Conservation (phyloP, 2,888 invertebrate genomes). For the Tridacna crocea region DNA sequence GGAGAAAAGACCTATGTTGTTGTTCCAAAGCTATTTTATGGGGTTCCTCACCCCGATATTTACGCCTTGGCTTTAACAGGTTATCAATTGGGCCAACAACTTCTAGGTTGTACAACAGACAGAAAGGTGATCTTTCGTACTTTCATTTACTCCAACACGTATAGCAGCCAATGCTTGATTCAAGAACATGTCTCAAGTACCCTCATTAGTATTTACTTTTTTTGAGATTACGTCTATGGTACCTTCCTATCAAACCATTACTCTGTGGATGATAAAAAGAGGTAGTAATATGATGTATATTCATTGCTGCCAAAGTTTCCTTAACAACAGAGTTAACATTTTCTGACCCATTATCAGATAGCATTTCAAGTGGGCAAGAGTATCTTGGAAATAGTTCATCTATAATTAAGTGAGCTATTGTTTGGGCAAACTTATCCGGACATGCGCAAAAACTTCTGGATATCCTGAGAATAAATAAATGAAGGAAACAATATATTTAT, state of each 20-base stretch:
- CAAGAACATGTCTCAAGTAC: too few species aligned
- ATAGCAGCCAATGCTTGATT: slow-evolving; percentile 54
- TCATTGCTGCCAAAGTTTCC: slow-evolving; percentile 32
- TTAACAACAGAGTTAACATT: slow-evolving; percentile 25
- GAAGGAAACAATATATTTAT: too few species aligned
- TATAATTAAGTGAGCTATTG: slow-evolving; percentile 33
- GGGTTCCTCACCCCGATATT: slow-evolving; percentile 41
- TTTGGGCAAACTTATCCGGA: slow-evolving; percentile 36
- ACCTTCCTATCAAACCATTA: slow-evolving; percentile 31
- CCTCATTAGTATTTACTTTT: slow-evolving; percentile 26
- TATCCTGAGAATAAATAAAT: too few species aligned
- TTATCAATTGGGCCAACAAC: slow-evolving; percentile 49
- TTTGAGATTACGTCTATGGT: slow-evolving; percentile 40
- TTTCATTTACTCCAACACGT: slow-evolving; percentile 43
- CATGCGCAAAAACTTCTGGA: too few species aligned
- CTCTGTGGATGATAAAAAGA: too few species aligned
- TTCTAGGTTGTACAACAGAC: slow-evolving; percentile 49
- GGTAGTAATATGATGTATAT: slow-evolving; percentile 36
- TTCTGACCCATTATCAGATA: slow-evolving; percentile 46
- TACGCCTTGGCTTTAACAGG: slow-evolving; percentile 41
- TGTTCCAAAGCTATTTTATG: slow-evolving; percentile 53
- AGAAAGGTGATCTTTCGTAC: slow-evolving; percentile 49
- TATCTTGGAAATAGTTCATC: slow-evolving; percentile 38
- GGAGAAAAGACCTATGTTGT: slow-evolving; percentile 51
- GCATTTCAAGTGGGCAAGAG: slow-evolving; percentile 36